Conservation (phyloP, 2,888 invertebrate species). For the Microctonus brassicae region DNA sequence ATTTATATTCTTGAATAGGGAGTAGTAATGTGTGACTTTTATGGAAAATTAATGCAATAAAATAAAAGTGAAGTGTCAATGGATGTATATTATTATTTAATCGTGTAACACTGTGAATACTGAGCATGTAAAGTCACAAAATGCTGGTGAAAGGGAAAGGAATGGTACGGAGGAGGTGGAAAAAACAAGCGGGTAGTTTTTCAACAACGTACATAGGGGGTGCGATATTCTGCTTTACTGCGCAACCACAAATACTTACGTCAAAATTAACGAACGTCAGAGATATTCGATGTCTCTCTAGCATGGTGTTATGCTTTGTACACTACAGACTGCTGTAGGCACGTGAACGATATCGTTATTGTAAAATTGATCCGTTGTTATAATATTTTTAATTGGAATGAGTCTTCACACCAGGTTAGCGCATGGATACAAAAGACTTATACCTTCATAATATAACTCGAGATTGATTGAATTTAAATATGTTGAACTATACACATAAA, state of each 20-base stretch:
- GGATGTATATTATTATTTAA: not conserved
- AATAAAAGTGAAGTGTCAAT: not conserved
- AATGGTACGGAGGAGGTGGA: not conserved
- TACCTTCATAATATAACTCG: not conserved
- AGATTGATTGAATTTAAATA: not conserved
- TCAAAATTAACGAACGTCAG: slow-evolving; percentile 5
- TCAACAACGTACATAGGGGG: not conserved
- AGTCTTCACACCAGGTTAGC: not conserved
- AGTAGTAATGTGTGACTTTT: not conserved
- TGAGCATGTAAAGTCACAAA: not conserved
- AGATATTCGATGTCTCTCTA: slow-evolving; percentile 8
- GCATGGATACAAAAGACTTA: not conserved
- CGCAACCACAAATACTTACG: slow-evolving; percentile 9
- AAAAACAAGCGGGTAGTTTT: not conserved
- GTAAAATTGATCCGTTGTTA: not conserved
- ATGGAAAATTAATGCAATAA: not conserved
- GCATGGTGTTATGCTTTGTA: not conserved
- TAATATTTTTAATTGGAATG: not conserved
- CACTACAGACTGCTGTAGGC: not conserved
- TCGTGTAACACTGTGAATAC: not conserved
- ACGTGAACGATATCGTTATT: not conserved
- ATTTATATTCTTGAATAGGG: not conserved
- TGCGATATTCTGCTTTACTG: slow-evolving; percentile 4
- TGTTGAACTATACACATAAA: not conserved
- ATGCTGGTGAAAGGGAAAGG: not conserved